Evolutionary conservation across 2,888 invertebrate species (phyloP).

Genomic region (Capitulum mitella): DNA sequence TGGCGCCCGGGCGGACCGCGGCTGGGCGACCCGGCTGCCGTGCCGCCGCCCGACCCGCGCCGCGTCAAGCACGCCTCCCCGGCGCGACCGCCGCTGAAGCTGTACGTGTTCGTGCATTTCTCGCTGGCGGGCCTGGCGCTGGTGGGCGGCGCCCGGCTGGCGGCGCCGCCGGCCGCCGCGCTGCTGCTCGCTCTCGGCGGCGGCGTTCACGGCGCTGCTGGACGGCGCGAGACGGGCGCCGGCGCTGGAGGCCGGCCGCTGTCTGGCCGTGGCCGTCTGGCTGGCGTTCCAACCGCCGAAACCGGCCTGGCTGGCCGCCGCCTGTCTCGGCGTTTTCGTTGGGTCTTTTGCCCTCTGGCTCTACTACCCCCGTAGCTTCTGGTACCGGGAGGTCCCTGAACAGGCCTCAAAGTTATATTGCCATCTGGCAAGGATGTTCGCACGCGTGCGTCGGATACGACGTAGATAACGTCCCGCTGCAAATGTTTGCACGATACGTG

Average conservation of each 20-base stretch:
- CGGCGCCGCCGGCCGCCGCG: not conserved
- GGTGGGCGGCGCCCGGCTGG: not conserved
- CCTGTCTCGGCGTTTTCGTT: not conserved
- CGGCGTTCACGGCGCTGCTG: not conserved
- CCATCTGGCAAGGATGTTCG: too few relatives aligned
- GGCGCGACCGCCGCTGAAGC: not conserved
- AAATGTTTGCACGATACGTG: too few relatives aligned
- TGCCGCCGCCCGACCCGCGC: not conserved
- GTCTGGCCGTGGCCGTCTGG: not conserved
- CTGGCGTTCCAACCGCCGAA: not conserved
- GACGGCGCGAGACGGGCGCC: not conserved
- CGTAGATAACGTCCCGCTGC: too few relatives aligned
- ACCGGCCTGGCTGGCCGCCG: not conserved
- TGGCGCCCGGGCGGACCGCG: constrained; percentile 32
- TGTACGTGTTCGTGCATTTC: not conserved
- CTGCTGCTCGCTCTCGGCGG: not conserved
- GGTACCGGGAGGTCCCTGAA: not conserved
- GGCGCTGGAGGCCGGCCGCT: not conserved
- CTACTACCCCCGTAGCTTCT: not conserved
- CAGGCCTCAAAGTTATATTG: too few relatives aligned
- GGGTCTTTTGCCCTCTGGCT: not conserved
- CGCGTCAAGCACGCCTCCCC: not conserved
- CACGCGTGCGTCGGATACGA: too few relatives aligned
- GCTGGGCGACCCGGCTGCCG: not conserved
- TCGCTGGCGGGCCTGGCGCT: not conserved